Evolutionary conservation across 1,140 invertebrate genomes (phyloP).

Genomic region (Brachionus angularis): DNA sequence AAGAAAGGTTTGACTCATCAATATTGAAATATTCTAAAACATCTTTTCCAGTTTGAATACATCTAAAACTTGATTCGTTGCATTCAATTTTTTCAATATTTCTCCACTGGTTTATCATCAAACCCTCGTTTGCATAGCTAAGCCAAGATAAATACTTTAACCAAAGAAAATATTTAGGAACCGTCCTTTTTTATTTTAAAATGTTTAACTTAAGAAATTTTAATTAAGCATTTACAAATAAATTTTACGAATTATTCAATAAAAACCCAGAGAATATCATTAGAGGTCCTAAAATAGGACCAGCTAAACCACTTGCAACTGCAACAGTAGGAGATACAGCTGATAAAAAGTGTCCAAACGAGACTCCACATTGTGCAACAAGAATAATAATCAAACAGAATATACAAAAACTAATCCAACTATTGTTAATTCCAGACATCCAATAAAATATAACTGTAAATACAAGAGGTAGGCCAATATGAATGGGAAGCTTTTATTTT

Average conservation of each 20-base stretch:
- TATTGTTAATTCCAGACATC: neutral
- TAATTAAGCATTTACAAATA: neutral
- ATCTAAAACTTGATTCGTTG: neutral
- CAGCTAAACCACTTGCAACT: constrained; percentile 74
- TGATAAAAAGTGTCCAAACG: neutral
- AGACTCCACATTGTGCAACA: neutral
- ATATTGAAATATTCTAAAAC: neutral
- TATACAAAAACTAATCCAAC: neutral
- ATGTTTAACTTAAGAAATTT: neutral
- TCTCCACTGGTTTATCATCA: constrained; percentile 39
- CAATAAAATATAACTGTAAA: neutral
- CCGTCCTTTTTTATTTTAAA: too few relatives aligned
- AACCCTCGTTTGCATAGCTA: constrained; percentile 29
- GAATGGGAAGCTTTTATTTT: neutral
- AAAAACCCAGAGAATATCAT: constrained; percentile 92
- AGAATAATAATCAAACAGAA: neutral
- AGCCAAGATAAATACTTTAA: constrained; percentile 42
- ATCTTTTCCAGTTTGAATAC: constrained; percentile 38
- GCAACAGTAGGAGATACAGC: neutral
- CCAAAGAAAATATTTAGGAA: constrained; percentile 40
- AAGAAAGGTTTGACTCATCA: neutral
- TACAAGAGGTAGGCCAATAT: too few relatives aligned
- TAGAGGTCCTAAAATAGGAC: constrained; percentile 84
- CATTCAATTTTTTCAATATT: constrained; percentile 18
- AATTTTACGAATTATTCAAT: constrained; percentile 71